Evolutionary conservation across 2,113 vertebrate genomes (phyloP).

Genomic region (Lampris megalopsis): DNA sequence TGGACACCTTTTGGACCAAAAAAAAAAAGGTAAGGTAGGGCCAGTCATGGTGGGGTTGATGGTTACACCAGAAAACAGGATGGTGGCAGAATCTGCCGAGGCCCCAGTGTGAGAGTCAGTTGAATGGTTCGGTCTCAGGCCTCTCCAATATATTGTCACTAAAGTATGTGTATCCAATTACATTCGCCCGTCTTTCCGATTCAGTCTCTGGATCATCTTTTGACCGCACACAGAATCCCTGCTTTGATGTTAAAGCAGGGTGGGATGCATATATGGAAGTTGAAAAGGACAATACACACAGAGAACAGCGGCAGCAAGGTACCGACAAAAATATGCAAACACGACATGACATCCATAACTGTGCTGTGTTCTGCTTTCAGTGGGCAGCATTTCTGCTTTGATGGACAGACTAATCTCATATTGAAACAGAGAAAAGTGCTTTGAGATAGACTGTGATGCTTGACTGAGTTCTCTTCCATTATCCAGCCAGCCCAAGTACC

Average conservation of each 20-base stretch:
- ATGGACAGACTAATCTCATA: not conserved
- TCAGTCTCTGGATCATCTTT: slow-evolving; percentile 17
- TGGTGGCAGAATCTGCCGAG: slow-evolving; percentile 29
- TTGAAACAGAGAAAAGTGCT: not conserved
- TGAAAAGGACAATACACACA: slow-evolving; percentile 25
- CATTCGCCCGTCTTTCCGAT: slow-evolving; percentile 7
- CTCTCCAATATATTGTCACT: slow-evolving; percentile 2
- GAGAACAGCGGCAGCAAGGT: not conserved
- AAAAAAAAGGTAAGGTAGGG: slow-evolving; percentile 22
- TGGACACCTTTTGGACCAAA: not conserved
- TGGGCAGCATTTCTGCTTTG: not conserved
- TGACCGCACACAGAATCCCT: slow-evolving; percentile 26
- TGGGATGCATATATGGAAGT: slow-evolving; percentile 5
- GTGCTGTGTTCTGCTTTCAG: slow-evolving; percentile 1
- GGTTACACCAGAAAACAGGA: slow-evolving; percentile 24
- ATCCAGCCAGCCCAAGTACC: not conserved
- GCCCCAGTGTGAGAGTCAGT: slow-evolving; percentile 22
- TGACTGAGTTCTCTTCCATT: not conserved
- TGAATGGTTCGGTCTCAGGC: slow-evolving; percentile 47
- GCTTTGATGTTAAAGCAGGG: slow-evolving; percentile 38
- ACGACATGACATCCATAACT: slow-evolving; percentile 6
- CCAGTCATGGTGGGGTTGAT: slow-evolving; percentile 22
- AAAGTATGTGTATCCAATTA: slow-evolving; percentile 36
- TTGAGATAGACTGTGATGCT: slow-evolving; percentile 23
- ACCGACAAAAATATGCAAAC: not conserved